Conservation (phyloP, 2,797 vertebrate species). For the Hydrophis major region DNA sequence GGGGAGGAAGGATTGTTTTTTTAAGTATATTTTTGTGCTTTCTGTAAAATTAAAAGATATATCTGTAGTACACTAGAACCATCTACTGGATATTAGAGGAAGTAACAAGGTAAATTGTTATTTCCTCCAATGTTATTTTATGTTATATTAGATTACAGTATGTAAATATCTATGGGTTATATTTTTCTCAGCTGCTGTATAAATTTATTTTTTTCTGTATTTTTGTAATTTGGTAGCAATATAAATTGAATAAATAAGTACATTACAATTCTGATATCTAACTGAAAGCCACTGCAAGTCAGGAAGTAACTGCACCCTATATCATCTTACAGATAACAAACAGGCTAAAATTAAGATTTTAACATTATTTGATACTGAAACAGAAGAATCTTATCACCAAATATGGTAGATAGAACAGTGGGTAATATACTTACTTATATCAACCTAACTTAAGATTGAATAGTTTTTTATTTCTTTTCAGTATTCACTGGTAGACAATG, state of each 20-base stretch:
- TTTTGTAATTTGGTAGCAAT: background rate
- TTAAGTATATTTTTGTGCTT: background rate
- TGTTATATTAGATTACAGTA: background rate
- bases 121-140: background rate
- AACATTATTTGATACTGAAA: background rate
- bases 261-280: background rate
- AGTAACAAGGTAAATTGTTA: conserved; percentile 4
- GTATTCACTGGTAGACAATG: background rate
- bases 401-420: background rate
- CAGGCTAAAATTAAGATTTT: background rate
- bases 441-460: background rate
- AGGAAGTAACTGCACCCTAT: background rate
- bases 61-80: conserved; percentile 13
- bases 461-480: background rate
- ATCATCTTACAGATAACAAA: background rate
- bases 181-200: background rate
- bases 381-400: background rate
- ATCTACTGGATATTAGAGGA: conserved; percentile 22
- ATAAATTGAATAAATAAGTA: background rate
- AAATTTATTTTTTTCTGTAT: background rate
- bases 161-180: background rate
- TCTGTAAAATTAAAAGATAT: background rate
- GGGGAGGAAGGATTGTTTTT: background rate
- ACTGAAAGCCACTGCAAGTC: background rate
- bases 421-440: background rate